Evolutionary conservation across 2,888 invertebrate species (phyloP).

Genomic region (Odontomyia ornata): DNA sequence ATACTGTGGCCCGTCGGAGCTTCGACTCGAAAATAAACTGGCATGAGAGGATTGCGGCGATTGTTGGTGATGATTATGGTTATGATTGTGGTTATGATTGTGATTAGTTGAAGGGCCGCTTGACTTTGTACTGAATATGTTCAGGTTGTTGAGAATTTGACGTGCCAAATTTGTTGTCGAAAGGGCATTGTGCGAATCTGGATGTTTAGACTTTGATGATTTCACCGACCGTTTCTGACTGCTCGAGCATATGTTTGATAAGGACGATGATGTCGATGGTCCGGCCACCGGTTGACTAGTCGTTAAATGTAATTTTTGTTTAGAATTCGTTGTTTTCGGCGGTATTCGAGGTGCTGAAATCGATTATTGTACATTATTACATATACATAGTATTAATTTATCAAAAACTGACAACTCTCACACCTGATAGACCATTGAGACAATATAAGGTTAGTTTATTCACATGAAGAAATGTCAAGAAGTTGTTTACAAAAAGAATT

Average conservation of each 20-base stretch:
- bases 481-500: no score
- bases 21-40: conserved; percentile 60
- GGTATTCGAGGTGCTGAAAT: conserved; percentile 53
- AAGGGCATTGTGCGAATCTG: conserved; percentile 59
- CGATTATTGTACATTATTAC: no score
- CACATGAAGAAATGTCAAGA: no score
- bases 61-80: conserved; percentile 49
- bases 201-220: conserved; percentile 56
- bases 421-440: no score
- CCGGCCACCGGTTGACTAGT: conserved; percentile 19
- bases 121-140: conserved; percentile 71
- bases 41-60: conserved; percentile 58
- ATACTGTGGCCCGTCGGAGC: conserved; percentile 61
- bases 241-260: conserved; percentile 49
- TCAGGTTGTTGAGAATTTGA: conserved; percentile 81
- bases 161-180: conserved; percentile 73
- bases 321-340: conserved; percentile 53
- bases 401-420: no score
- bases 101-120: conserved; percentile 45
- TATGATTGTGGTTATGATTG: conserved; percentile 47
- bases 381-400: no score
- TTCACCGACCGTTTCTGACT: conserved; percentile 53
- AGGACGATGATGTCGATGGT: conserved; percentile 38
- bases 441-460: no score
- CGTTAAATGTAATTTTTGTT: conserved; percentile 51